phyloP scores from a whole-genome alignment of 2,113 vertebrate genomes.

The Lophotis ruficrista region DNA sequence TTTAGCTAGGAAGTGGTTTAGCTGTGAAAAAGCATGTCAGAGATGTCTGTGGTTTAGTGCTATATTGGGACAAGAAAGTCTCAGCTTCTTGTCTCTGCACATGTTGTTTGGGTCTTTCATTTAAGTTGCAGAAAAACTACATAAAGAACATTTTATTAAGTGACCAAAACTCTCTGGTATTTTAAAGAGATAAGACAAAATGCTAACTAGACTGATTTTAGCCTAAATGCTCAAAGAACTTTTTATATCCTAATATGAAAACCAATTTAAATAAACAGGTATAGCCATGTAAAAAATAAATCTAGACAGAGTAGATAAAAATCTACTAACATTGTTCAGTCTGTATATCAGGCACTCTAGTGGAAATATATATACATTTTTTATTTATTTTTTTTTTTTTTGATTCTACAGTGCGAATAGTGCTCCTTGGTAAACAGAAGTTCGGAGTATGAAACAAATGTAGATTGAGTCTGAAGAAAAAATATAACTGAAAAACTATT shows the following conservation, averaged over 20 bases:
- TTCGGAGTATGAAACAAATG: neutral
- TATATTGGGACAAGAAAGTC: neutral
- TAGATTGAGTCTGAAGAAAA: neutral
- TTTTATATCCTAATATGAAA: neutral
- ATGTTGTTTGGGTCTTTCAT: neutral
- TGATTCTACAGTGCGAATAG: neutral
- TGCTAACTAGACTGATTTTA: neutral
- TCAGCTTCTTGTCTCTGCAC: neutral
- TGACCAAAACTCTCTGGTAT: neutral
- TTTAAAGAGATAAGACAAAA: neutral
- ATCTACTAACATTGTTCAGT: neutral
- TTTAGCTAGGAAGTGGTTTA: neutral
- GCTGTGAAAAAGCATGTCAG: neutral
- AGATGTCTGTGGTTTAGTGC: neutral
- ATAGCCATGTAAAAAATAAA: neutral
- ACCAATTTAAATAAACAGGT: neutral
- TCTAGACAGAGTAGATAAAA: neutral
- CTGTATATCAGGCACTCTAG: neutral
- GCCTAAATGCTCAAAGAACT: neutral
- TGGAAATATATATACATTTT: neutral
- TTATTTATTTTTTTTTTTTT: neutral
- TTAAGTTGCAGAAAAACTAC: neutral
- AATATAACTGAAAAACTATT: neutral
- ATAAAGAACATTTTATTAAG: neutral
- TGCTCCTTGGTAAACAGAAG: neutral